phyloP scores from a whole-genome alignment of 2,888 invertebrate genomes.

The Neoaliturus tenellus region DNA sequence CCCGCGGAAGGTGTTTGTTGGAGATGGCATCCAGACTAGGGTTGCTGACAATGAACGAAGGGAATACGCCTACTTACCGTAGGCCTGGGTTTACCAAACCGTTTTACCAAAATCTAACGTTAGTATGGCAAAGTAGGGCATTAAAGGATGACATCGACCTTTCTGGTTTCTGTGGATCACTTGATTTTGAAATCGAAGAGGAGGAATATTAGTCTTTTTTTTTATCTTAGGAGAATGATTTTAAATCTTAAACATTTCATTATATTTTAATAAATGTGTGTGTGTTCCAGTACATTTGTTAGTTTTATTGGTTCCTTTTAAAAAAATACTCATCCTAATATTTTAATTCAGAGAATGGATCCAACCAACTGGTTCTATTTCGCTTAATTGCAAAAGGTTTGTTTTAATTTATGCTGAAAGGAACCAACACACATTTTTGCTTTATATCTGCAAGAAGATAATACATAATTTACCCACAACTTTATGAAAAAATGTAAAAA shows the following conservation, averaged over 20 bases:
- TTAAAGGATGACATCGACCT: too few species aligned
- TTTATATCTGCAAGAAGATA: background rate
- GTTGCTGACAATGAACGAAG: too few species aligned
- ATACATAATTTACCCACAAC: background rate
- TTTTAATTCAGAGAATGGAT: background rate
- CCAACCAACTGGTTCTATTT: slow-evolving; percentile 2
- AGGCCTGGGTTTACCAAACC: too few species aligned
- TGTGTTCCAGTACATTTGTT: background rate
- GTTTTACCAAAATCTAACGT: too few species aligned
- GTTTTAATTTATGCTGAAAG: background rate
- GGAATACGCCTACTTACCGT: too few species aligned
- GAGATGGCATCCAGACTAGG: too few species aligned
- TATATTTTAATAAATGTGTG: background rate
- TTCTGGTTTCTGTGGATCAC: too few species aligned
- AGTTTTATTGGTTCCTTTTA: background rate
- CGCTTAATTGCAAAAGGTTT: background rate
- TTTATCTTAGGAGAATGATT: background rate
- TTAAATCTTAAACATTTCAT: background rate
- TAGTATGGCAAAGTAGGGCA: too few species aligned
- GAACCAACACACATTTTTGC: background rate
- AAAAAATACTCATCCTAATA: background rate
- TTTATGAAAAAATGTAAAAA: background rate
- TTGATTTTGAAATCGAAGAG: slow-evolving; percentile 36
- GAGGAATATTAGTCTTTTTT: background rate
- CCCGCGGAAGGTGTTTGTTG: too few species aligned